Conservation (phyloP, 92 coral and sea anemone genomes). For the Heteractis magnifica region DNA sequence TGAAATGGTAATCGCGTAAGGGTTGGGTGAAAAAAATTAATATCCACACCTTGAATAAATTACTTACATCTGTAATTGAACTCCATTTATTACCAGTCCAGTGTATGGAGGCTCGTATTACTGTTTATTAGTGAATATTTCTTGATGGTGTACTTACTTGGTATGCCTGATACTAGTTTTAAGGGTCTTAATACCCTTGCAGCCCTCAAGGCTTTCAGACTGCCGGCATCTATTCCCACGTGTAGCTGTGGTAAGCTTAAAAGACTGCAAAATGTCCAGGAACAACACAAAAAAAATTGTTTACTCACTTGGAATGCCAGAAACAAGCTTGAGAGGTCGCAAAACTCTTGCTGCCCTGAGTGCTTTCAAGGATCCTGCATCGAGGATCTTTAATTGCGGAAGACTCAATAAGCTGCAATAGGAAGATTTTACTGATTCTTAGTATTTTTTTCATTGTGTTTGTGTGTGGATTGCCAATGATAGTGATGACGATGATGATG, state of each 20-base stretch:
- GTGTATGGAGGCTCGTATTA: too few species aligned
- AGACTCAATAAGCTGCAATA: conserved; percentile 77
- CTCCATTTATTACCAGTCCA: too few species aligned
- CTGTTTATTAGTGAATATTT: neutral
- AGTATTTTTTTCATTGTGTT: neutral
- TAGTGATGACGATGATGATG: conserved; percentile 15
- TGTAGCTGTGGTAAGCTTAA: conserved; percentile 93
- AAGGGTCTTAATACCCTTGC: conserved; percentile 98
- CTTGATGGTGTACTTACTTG: conserved; percentile 76
- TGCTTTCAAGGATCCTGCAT: conserved; percentile 74
- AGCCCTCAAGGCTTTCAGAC: conserved; percentile 97
- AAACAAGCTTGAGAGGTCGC: conserved; percentile 79
- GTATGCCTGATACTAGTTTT: conserved; percentile 98
- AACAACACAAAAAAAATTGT: conserved; percentile 21
- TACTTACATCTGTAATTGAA: too few species aligned
- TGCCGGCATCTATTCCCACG: conserved; percentile 84
- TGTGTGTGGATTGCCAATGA: conserved; percentile 9
- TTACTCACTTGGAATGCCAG: conserved; percentile 93
- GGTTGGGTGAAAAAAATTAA: too few species aligned
- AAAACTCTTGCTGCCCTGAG: conserved; percentile 72
- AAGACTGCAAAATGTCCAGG: conserved; percentile 68
- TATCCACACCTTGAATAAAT: too few species aligned
- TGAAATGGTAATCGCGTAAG: too few species aligned
- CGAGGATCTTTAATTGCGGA: conserved; percentile 49
- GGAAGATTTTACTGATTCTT: conserved; percentile 17